Evolutionary conservation across 2,888 invertebrate species (phyloP).

Genomic region (Polymixis lichenea): DNA sequence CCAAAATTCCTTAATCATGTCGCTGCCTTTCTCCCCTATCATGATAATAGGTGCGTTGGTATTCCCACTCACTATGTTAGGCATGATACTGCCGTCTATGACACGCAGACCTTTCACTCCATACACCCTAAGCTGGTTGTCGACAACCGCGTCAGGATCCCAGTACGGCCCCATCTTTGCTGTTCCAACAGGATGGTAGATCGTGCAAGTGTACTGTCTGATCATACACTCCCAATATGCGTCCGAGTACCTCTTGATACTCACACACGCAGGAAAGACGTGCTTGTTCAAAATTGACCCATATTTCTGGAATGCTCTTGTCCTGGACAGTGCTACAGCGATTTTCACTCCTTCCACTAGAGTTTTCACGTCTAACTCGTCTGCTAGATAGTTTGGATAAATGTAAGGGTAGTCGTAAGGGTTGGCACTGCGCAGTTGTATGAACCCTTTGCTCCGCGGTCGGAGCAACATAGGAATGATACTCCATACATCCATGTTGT

Average conservation of each 20-base stretch:
- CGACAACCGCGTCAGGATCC: constrained; percentile 96
- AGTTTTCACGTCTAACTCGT: constrained; percentile 94
- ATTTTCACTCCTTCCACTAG: constrained; percentile 96
- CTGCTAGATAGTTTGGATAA: constrained; percentile 97
- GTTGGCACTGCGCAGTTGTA: constrained; percentile 95
- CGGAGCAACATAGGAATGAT: constrained; percentile 96
- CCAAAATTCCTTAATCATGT: constrained; percentile 96
- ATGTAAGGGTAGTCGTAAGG: constrained; percentile 97
- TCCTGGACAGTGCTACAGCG: constrained; percentile 94
- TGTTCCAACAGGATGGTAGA: constrained; percentile 96
- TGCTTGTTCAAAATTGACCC: constrained; percentile 93
- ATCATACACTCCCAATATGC: constrained; percentile 97
- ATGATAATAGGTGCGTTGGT: constrained; percentile 97
- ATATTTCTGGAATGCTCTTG: constrained; percentile 93
- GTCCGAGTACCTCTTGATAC: constrained; percentile 93
- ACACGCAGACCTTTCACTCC: constrained; percentile 95
- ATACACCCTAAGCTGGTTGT: constrained; percentile 94
- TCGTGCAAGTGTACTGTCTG: constrained; percentile 94
- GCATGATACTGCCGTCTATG: constrained; percentile 96
- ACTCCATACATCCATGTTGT: constrained; percentile 95
- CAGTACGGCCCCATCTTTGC: constrained; percentile 97
- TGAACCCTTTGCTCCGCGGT: constrained; percentile 95
- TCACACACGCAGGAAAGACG: constrained; percentile 94
- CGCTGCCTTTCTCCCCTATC: constrained; percentile 97
- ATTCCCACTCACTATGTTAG: constrained; percentile 95